Evolutionary conservation across 1,140 invertebrate genomes (phyloP), one percentile per base, ranked within the genome.

Genomic region (Hylaeus anthracinus): DNA sequence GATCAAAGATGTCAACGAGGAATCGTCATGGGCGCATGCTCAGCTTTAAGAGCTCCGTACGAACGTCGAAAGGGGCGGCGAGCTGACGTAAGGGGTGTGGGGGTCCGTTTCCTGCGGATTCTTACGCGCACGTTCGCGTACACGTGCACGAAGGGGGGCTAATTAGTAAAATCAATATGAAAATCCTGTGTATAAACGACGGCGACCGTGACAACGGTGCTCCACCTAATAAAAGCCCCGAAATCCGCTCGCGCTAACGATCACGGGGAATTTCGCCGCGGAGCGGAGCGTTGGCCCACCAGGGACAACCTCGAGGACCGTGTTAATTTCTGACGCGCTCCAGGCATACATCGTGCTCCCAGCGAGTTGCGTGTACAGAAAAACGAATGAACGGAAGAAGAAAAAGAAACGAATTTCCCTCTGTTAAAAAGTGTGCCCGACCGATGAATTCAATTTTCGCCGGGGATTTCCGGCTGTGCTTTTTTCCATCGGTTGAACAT

Each of bases 141-240:
- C 39, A 51, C 56, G 58, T 72, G 79, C 61, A 64, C 60, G 55
- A 43, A 37, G 26, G 84, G 39, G 60, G n/a, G 64, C 85, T 87
- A 87, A 87, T 87, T 87, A 87, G 86, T 87, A 84, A 87, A 86
- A 87, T 87, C 86, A 87, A 87, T 86, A 87, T 72, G 82, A 79
- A 87, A 87, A 87, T 87, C 82, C 86, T 72, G 66, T 79, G 82
- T 67, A 82, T 77, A 87, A 87, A 87, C 71, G 74, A 70, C 60
- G 10, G 66, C 60, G 26, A 43, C 51, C 58, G 81, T 71, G 76
- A 80, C 79, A 69, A 80, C 73, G 58, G 72, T 58, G 70, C 41
- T 73, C 53, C 61, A 85, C 61, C 78, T 86, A 86, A 86, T 83
- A 86, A 86, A 83, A 83, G 55, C 71, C 60, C 43, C 69, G 53